Conservation (phyloP, 1,140 invertebrate species). For the Hesperophylax magnus region DNA sequence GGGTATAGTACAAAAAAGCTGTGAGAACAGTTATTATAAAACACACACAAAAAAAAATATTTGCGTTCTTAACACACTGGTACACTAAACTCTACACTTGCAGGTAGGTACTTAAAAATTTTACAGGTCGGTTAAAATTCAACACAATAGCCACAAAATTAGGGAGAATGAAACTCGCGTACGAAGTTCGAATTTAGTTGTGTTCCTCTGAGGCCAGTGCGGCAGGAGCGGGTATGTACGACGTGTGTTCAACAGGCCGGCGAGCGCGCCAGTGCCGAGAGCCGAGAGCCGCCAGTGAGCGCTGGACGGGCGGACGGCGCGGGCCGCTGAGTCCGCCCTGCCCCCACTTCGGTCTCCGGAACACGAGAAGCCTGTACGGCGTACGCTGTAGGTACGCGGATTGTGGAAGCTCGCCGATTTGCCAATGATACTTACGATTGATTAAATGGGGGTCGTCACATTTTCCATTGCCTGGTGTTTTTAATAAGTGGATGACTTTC, state of each 20-base stretch:
- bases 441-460: no score
- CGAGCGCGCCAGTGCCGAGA: constrained; percentile 32
- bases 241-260: constrained; percentile 45
- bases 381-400: not conserved
- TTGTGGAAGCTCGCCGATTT: constrained; percentile 13
- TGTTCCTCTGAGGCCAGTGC: no score
- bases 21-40: not conserved
- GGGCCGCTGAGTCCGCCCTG: constrained; percentile 23
- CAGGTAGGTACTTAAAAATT: not conserved
- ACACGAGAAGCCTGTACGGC: not conserved
- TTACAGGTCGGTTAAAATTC: not conserved
- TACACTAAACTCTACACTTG: not conserved
- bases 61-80: not conserved
- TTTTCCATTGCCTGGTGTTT: no score
- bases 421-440: no score
- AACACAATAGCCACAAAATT: not conserved
- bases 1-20: not conserved
- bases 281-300: no score
- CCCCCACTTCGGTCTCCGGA: not conserved
- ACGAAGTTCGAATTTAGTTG: not conserved
- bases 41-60: not conserved
- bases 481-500: no score
- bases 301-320: not conserved
- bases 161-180: not conserved
- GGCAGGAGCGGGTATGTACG: not conserved